Evolutionary conservation across 2,888 invertebrate species (phyloP), one percentile per base, ranked within the genome.

Genomic region (Busseola fusca): DNA sequence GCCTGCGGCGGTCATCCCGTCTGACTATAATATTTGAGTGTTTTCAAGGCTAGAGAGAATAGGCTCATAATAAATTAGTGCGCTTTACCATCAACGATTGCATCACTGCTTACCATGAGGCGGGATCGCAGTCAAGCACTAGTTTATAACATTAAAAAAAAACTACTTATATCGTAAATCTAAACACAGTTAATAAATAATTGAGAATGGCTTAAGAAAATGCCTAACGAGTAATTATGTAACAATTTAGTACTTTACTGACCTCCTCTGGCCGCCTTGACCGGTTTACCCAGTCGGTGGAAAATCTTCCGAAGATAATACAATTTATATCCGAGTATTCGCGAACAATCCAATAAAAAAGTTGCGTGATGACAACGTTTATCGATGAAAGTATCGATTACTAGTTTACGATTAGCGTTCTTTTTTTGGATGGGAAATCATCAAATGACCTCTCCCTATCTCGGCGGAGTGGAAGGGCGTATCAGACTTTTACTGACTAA

Each of bases 181-280:
- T 72, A 50, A 75, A 65, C 57, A 50, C 48, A 34, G 12, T 45
- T 58, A 77, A 78, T 78, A 64, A 79, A 76, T 74, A 63, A 80
- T 69, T 76, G 62, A 70, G 50, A 79, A 69, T 52, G 56, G 42
- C 59, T 56, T 69, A 59, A 76, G 78, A 87, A 86, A 87, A 89
- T 83, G 78, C 78, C 81, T 87, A 82, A 73, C 74, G 50, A 80
- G 80, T 83, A 84, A 87, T 87, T 85, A 84, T 76, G 74, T 30
- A 73, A 68, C 56, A 70, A 77, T 82, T 81, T 76, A 83, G 69
- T 84, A 81, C 81, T 86, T 79, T 69, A 77, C 75, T 84, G 91
- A 88, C 90, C 92, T 91, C 81, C 88, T 79, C 63, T 70, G 65
- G 9, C 50, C 71, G 66, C 93, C 93, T 92, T 94, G 94, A 86